Evolutionary conservation across 2,113 vertebrate species (phyloP).

Genomic region (Clarias gariepinus): DNA sequence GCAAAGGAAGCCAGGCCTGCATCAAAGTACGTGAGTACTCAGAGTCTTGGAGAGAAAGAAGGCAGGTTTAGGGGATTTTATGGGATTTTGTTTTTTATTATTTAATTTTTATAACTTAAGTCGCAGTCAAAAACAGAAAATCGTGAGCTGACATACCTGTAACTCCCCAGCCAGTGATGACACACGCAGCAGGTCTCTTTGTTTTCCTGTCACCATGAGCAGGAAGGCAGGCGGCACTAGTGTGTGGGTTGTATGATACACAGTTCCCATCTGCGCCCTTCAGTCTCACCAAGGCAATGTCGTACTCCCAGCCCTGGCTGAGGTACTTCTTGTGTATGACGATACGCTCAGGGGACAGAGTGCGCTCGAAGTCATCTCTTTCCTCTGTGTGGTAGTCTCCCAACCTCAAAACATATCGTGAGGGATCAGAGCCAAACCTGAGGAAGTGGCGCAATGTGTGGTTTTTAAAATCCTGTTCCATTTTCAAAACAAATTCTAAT

Average conservation of each 20-base stretch:
- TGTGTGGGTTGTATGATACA: slow-evolving; percentile 79
- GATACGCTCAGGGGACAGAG: slow-evolving; percentile 76
- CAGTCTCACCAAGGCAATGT: slow-evolving; percentile 81
- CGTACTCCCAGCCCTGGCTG: slow-evolving; percentile 80
- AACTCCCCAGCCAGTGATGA: slow-evolving; percentile 87
- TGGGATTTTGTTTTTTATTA: not conserved
- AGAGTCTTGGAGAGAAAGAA: slow-evolving; percentile 58
- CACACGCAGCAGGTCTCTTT: slow-evolving; percentile 71
- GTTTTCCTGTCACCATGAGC: slow-evolving; percentile 51
- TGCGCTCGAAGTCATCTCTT: slow-evolving; percentile 83
- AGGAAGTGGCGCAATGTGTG: not conserved
- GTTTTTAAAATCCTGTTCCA: not conserved
- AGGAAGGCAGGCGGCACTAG: slow-evolving; percentile 80
- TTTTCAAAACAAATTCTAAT: not conserved
- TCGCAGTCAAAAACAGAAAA: not conserved
- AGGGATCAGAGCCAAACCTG: slow-evolving; percentile 81
- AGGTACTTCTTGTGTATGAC: slow-evolving; percentile 81
- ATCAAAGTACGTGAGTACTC: slow-evolving; percentile 84
- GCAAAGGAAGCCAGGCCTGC: slow-evolving; percentile 81
- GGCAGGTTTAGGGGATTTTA: slow-evolving; percentile 19
- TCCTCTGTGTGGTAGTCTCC: slow-evolving; percentile 84
- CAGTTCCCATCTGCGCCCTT: slow-evolving; percentile 78
- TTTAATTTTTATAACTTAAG: not conserved
- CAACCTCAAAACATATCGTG: slow-evolving; percentile 77
- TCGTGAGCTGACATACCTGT: slow-evolving; percentile 74